Evolutionary conservation across 2,113 vertebrate species (phyloP).

Genomic region (Chaetodon auriga): DNA sequence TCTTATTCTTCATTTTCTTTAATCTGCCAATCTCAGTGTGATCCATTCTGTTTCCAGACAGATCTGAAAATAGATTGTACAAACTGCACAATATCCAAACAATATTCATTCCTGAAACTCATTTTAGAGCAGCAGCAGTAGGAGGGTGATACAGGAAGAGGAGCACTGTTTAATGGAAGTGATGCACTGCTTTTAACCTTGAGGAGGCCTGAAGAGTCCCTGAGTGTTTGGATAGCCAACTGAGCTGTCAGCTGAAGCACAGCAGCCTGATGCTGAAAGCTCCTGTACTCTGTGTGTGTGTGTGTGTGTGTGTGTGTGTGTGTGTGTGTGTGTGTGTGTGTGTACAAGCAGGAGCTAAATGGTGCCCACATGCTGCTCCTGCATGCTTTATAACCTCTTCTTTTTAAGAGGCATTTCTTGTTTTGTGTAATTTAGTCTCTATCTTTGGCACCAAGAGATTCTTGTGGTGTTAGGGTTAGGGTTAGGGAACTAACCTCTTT

Average conservation of each 20-base stretch:
- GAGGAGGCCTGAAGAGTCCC: background rate
- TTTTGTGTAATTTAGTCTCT: background rate
- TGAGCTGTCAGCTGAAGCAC: constrained; percentile 5
- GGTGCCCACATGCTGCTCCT: background rate
- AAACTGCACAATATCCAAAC: background rate
- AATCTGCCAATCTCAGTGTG: background rate
- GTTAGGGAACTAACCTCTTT: too few species aligned
- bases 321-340: background rate
- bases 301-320: background rate
- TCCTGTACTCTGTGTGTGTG: background rate
- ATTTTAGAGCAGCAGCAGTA: background rate
- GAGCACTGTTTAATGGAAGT: background rate
- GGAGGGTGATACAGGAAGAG: background rate
- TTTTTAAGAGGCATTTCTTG: background rate
- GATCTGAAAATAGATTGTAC: background rate
- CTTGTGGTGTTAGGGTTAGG: background rate
- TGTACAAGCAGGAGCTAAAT: background rate
- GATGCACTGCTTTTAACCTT: constrained; percentile 25
- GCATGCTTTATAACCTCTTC: constrained; percentile 4
- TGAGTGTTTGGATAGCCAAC: constrained; percentile 14
- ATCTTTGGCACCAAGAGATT: background rate
- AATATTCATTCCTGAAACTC: background rate
- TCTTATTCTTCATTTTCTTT: background rate
- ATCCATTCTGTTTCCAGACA: background rate
- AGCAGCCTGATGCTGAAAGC: background rate